Evolutionary conservation across 2,797 vertebrate species (phyloP).

Genomic region (Tympanoctomys barrerae): DNA sequence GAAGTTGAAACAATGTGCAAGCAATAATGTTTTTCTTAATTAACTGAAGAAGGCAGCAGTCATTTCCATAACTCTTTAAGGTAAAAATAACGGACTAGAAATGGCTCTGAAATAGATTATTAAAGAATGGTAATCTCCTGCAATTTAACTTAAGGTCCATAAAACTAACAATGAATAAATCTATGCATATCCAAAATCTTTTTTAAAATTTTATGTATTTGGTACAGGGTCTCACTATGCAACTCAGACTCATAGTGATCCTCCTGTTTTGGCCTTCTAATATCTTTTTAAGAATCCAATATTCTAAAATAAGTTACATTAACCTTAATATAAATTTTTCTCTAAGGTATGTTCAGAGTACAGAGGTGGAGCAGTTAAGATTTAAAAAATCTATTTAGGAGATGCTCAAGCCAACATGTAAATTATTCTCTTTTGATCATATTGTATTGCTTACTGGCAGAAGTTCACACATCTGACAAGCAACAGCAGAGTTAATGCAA

Average conservation of each 20-base stretch:
- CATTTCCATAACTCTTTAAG: slow-evolving; percentile 39
- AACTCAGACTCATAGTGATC: no score
- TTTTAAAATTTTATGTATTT: no score
- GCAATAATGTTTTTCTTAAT: background rate
- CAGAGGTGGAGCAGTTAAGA: slow-evolving; percentile 52
- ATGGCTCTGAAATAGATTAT: background rate
- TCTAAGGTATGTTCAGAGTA: slow-evolving; percentile 52
- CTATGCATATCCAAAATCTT: background rate
- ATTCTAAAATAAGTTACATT: slow-evolving; percentile 63
- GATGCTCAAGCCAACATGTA: slow-evolving; percentile 64
- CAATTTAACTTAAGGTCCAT: slow-evolving; percentile 31
- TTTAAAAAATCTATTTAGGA: slow-evolving; percentile 67
- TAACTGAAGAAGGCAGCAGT: background rate
- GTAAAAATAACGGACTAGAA: background rate
- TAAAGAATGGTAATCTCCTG: background rate
- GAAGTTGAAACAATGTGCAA: slow-evolving; percentile 31
- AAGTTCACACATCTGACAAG: slow-evolving; percentile 63
- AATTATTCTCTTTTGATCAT: slow-evolving; percentile 71
- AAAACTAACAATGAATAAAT: slow-evolving; percentile 53
- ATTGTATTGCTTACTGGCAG: slow-evolving; percentile 58
- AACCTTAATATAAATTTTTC: slow-evolving; percentile 59
- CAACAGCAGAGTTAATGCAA: slow-evolving; percentile 44
- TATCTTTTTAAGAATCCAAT: background rate
- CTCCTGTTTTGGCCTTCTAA: background rate
- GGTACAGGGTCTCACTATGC: no score